These are phyloP conservation scores for Axea sp. DNA, from an alignment of 2,888 invertebrate genomes.

Conservation along the genomic window DNA sequence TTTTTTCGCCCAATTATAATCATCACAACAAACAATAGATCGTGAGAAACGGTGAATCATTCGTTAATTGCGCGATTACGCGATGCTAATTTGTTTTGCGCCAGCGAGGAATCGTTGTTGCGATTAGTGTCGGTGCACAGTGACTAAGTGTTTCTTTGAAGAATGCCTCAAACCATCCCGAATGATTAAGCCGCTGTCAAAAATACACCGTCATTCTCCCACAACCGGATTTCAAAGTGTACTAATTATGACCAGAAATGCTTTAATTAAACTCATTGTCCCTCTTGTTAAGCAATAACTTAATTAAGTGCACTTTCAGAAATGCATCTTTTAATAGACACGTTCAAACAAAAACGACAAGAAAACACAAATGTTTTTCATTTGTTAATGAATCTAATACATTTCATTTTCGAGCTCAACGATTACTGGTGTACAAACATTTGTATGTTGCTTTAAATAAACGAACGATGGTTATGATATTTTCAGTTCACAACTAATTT, in stretches of 20 bases:
- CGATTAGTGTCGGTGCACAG: constrained; percentile 47
- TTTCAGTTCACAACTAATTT: no score
- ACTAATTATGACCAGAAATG: constrained; percentile 35
- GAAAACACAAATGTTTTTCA: not conserved
- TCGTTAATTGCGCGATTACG: constrained; percentile 46
- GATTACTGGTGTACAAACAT: no score
- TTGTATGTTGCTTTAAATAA: no score
- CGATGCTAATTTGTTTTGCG: constrained; percentile 42
- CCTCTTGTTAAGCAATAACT: constrained; percentile 30
- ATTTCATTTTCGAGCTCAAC: no score
- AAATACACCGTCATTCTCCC: constrained; percentile 41
- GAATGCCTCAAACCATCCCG: constrained; percentile 22
- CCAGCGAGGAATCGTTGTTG: constrained; percentile 13
- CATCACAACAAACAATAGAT: constrained; percentile 28
- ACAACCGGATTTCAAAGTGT: constrained; percentile 24
- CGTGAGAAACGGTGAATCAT: constrained; percentile 35
- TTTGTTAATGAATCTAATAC: no score
- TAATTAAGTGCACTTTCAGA: constrained; percentile 18
- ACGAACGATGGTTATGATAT: no score
- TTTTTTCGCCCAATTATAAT: constrained; percentile 47
- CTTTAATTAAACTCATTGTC: constrained; percentile 45
- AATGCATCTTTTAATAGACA: no score
- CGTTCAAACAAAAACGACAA: no score
- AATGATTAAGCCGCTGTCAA: constrained; percentile 32
- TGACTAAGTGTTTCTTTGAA: constrained; percentile 48